phyloP scores from a whole-genome alignment of 2,113 vertebrate species.

The Siniperca knerii region DNA sequence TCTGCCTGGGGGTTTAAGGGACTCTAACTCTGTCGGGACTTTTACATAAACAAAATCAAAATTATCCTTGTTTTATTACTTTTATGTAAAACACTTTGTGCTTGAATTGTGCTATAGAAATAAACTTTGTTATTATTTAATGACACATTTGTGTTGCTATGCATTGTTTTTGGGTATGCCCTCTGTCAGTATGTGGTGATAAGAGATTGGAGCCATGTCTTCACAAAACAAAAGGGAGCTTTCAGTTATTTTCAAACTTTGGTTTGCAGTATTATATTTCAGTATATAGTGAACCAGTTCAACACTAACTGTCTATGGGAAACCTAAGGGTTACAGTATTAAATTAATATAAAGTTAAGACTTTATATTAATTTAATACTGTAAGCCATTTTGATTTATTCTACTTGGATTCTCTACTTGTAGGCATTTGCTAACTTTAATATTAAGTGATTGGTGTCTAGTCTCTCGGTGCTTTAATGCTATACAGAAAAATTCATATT shows the following conservation, averaged over 20 bases:
- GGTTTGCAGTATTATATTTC: no score
- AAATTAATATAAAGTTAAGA: no score
- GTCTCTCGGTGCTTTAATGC: not conserved
- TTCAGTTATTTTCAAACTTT: no score
- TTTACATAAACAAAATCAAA: not conserved
- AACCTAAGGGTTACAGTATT: no score
- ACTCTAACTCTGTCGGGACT: not conserved
- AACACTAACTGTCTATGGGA: no score
- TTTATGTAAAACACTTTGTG: not conserved
- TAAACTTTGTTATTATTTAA: not conserved
- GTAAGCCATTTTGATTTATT: no score
- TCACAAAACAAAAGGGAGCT: no score
- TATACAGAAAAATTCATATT: rapidly evolving
- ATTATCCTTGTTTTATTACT: no score
- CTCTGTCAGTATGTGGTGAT: not conserved
- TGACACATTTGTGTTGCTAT: not conserved
- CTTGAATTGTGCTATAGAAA: not conserved
- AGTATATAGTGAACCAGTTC: no score
- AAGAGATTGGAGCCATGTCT: not conserved
- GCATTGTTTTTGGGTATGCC: not conserved
- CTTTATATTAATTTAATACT: no score
- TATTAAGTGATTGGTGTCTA: not conserved
- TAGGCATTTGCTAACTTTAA: no score
- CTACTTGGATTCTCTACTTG: no score
- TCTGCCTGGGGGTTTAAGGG: not conserved